Conservation (phyloP, 2,888 invertebrate species). For the Meta bourneti region DNA sequence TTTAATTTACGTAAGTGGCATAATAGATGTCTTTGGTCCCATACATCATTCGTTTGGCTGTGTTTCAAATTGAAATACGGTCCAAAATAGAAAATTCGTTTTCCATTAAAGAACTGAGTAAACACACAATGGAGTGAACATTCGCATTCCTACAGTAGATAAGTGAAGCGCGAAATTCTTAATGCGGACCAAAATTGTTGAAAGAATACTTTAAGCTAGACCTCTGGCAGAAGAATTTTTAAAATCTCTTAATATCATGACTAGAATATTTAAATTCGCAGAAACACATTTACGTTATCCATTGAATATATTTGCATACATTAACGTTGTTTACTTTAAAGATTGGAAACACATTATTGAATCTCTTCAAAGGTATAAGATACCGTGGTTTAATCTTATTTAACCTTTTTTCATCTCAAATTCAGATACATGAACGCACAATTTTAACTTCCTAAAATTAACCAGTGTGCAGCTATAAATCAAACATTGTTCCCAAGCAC, state of each 20-base stretch:
- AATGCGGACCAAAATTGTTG: neutral
- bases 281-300: neutral
- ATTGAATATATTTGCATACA: neutral
- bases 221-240: neutral
- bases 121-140: too few relatives aligned
- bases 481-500: neutral
- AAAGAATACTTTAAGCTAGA: neutral
- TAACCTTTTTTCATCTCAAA: neutral
- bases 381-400: neutral
- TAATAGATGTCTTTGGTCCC: too few relatives aligned
- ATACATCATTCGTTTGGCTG: too few relatives aligned
- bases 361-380: neutral
- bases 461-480: neutral
- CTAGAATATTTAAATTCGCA: neutral
- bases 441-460: neutral
- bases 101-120: too few relatives aligned
- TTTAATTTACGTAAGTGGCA: too few relatives aligned
- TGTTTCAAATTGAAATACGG: too few relatives aligned
- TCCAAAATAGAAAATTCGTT: too few relatives aligned
- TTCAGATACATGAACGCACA: neutral
- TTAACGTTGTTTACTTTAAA: neutral
- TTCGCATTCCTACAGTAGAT: too few relatives aligned
- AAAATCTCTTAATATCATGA: neutral
- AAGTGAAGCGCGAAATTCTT: neutral
- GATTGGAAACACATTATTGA: neutral